Percentiles rank a stretch among this genome's conserved stretches.
phyloP scores from a whole-genome alignment of 2,797 vertebrate genomes.

The Philypnodon macrostomus region DNA sequence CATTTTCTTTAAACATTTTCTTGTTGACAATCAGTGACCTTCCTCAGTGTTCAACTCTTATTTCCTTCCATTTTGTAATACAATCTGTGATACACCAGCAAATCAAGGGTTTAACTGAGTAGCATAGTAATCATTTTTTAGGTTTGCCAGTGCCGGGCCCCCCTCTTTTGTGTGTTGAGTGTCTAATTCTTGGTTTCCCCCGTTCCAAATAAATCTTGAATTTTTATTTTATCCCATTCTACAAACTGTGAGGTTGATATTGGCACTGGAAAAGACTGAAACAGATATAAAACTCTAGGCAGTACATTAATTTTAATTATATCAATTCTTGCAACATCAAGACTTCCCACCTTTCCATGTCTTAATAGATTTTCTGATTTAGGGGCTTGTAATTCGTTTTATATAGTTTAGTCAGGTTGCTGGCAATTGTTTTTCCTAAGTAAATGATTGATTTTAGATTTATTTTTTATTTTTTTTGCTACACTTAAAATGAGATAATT shows the following conservation, averaged over 20 bases:
- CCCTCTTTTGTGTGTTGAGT: neutral
- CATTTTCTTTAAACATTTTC: no score
- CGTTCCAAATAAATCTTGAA: neutral
- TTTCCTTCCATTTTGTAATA: conserved; percentile 6
- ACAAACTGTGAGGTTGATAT: neutral
- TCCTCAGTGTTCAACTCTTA: neutral
- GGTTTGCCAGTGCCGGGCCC: neutral
- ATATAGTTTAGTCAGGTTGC: no score
- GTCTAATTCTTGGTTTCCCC: neutral
- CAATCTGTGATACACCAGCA: conserved; percentile 1
- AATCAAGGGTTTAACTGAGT: neutral
- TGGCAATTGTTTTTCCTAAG: no score
- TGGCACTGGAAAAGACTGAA: neutral
- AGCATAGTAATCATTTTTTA: neutral
- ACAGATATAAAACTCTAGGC: neutral
- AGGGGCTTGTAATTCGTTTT: no score
- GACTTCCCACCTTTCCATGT: neutral
- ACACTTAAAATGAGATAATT: no score
- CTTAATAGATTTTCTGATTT: conserved; percentile 2
- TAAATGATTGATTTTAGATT: no score
- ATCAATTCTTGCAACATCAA: neutral
- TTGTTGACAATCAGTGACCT: neutral
- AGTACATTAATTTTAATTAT: neutral
- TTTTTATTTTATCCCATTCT: conserved; percentile 5
- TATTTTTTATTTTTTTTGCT: no score